Conservation (phyloP, 53 echinoderm and acorn worm species). For the Holothuria scabra region DNA sequence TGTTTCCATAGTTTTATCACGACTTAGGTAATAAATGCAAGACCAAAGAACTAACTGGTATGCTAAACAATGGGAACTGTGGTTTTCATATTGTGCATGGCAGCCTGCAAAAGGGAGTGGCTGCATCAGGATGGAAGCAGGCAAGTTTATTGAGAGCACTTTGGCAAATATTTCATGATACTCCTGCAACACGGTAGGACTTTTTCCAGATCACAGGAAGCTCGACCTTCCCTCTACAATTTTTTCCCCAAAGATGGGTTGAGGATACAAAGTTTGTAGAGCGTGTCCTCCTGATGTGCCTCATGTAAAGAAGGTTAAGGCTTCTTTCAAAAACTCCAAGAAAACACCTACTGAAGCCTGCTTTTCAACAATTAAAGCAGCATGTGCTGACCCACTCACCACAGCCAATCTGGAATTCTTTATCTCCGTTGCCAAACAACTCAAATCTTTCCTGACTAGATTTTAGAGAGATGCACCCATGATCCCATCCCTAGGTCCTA, state of each 20-base stretch:
- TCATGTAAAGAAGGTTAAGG: neutral
- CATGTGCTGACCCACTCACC: conserved; percentile 6
- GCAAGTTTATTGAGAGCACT: neutral
- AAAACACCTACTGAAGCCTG: neutral
- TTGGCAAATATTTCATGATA: neutral
- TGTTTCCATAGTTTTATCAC: too few relatives aligned
- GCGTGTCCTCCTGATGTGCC: conserved; percentile 5
- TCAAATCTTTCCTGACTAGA: neutral
- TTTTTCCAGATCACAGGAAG: neutral
- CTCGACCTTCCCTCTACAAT: conserved; percentile 6
- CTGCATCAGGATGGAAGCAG: neutral
- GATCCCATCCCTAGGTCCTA: neutral
- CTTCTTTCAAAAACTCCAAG: neutral
- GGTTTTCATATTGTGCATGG: too few relatives aligned
- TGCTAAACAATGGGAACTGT: too few relatives aligned
- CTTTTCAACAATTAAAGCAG: conserved; percentile 12
- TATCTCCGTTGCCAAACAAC: neutral
- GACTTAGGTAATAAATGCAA: too few relatives aligned
- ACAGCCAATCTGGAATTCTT: conserved; percentile 2
- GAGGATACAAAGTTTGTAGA: conserved; percentile 1
- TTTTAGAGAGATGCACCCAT: neutral
- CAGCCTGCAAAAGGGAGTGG: too few relatives aligned
- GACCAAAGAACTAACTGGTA: too few relatives aligned
- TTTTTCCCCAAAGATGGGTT: conserved; percentile 1
- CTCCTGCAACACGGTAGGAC: neutral